A percentile compares a stretch with the other conserved stretches of the same genome.
These are phyloP conservation scores for Dysdera silvatica DNA, from an alignment of 1,140 invertebrate species.

Conservation along the genomic window DNA sequence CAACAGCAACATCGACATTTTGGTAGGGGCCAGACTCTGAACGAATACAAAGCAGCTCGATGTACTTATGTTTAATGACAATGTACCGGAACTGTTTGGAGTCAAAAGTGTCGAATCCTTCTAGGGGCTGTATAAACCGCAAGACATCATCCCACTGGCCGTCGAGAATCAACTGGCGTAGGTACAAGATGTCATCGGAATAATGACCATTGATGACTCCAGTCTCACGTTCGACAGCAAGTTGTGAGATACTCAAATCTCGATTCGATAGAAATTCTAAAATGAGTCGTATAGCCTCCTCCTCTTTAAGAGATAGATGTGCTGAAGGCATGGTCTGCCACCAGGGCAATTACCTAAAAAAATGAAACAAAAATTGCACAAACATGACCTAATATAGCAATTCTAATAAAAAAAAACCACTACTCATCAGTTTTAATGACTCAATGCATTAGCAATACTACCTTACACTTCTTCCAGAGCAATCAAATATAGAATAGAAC, in stretches of 20 bases:
- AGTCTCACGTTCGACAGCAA: conserved; percentile 86
- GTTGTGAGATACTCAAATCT: conserved; percentile 78
- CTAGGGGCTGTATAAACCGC: conserved; percentile 92
- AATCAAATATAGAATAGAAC: no score
- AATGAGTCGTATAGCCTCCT: conserved; percentile 81
- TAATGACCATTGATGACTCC: conserved; percentile 85
- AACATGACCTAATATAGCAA: no score
- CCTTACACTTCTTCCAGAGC: no score
- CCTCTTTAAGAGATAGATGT: conserved; percentile 72
- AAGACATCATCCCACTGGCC: conserved; percentile 97
- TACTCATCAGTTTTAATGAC: no score
- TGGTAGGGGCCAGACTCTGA: conserved; percentile 59
- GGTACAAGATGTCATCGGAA: conserved; percentile 86
- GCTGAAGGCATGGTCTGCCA: conserved; percentile 39
- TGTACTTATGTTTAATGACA: conserved; percentile 85
- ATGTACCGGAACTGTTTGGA: conserved; percentile 71
- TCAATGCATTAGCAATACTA: no score
- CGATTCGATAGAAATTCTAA: conserved; percentile 87
- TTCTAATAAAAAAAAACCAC: no score
- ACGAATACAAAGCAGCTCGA: conserved; percentile 88
- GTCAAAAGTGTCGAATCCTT: conserved; percentile 60
- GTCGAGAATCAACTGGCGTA: conserved; percentile 80
- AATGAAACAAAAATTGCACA: conserved; percentile 9
- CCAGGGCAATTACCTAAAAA: conserved; percentile 16
- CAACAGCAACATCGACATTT: conserved; percentile 81